These are phyloP conservation scores for Cyphomyrus plagiostoma DNA, from an alignment of 2,113 vertebrate species.

Conservation along the genomic window DNA sequence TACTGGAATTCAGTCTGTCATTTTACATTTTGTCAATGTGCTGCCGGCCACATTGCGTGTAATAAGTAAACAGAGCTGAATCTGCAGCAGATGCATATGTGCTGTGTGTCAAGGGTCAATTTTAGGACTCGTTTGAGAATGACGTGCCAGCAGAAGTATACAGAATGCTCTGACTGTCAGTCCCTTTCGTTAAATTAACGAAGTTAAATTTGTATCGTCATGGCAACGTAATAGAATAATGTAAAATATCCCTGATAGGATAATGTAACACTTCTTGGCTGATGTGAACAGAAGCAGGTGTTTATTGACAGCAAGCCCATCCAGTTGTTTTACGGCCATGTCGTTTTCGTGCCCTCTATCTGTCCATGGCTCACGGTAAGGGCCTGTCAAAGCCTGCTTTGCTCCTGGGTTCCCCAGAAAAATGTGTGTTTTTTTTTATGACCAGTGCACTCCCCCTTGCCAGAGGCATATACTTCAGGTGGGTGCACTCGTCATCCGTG, in stretches of 20 bases:
- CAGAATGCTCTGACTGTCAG: not conserved
- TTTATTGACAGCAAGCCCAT: not conserved
- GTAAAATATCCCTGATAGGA: not conserved
- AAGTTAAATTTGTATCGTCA: not conserved
- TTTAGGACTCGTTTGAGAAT: not conserved
- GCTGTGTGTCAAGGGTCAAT: not conserved
- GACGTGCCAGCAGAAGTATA: not conserved
- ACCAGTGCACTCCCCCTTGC: constrained; percentile 44
- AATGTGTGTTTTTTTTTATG: constrained; percentile 47
- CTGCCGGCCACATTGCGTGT: not conserved
- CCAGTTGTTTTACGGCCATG: not conserved
- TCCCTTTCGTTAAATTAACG: no score
- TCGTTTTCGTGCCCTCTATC: no score
- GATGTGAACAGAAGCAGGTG: not conserved
- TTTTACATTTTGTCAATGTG: not conserved
- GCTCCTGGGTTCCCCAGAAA: constrained; percentile 59
- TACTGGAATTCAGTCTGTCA: not conserved
- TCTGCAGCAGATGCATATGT: not conserved
- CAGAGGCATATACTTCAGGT: constrained; percentile 57
- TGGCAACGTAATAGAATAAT: not conserved
- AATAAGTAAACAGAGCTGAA: not conserved
- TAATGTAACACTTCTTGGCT: not conserved
- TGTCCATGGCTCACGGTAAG: constrained; percentile 48
- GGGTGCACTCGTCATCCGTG: constrained; percentile 52
- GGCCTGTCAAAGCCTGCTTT: constrained; percentile 50